Evolutionary conservation across 2,888 invertebrate species (phyloP).

Genomic region (Trilocha varians): DNA sequence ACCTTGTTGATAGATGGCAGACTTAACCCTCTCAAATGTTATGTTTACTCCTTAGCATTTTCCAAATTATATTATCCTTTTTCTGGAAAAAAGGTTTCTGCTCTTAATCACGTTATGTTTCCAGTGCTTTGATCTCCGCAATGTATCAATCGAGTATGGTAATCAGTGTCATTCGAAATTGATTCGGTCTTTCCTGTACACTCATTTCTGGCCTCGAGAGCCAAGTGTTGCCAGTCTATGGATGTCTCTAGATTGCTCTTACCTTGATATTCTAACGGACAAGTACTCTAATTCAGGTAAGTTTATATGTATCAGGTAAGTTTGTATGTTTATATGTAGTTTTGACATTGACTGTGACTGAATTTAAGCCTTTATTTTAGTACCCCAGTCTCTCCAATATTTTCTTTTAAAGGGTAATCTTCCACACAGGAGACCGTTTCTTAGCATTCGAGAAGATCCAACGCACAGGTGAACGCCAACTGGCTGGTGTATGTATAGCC

Average conservation of each 20-base stretch:
- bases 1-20: too few species aligned
- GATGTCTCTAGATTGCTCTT: constrained; percentile 40
- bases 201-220: constrained; percentile 68
- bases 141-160: constrained; percentile 46
- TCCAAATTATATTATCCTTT: too few species aligned
- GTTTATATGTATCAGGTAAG: too few species aligned
- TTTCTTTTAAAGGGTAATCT: too few species aligned
- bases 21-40: too few species aligned
- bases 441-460: constrained; percentile 41
- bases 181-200: constrained; percentile 62
- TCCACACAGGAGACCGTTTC: constrained; percentile 37
- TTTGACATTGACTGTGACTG: too few species aligned
- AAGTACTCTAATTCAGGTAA: constrained; percentile 43
- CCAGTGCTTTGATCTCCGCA: constrained; percentile 47
- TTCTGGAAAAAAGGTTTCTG: too few species aligned
- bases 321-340: too few species aligned
- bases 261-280: constrained; percentile 39
- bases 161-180: constrained; percentile 43
- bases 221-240: constrained; percentile 60
- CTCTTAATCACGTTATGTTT: neutral
- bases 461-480: constrained; percentile 42
- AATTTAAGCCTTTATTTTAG: too few species aligned
- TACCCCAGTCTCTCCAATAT: too few species aligned
- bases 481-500: constrained; percentile 64
- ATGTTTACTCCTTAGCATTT: too few species aligned